Evolutionary conservation across 2,888 invertebrate species (phyloP).

Genomic region (Amphipoea lucens): DNA sequence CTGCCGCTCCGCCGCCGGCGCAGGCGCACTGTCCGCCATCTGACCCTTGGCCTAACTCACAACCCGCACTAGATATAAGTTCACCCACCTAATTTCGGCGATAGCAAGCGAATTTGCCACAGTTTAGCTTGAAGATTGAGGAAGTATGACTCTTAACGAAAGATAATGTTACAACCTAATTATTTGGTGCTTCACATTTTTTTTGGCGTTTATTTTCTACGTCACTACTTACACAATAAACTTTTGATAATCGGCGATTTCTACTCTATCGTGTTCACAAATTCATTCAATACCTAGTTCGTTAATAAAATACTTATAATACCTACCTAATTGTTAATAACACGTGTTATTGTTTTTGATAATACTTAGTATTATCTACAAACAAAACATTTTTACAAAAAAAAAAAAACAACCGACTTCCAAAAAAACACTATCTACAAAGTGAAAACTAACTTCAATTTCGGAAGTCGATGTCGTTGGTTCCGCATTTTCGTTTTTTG

Average conservation of each 20-base stretch:
- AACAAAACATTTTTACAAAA: not conserved
- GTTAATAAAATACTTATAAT: not conserved
- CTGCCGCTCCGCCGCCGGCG: slow-evolving; percentile 73
- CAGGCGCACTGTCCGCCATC: slow-evolving; percentile 79
- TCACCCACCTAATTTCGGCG: slow-evolving; percentile 88
- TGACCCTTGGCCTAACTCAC: slow-evolving; percentile 84
- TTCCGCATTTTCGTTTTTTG: no score
- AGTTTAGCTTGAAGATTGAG: slow-evolving; percentile 75
- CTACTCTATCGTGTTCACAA: not conserved
- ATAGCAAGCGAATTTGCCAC: slow-evolving; percentile 81
- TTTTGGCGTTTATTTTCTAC: slow-evolving; percentile 8
- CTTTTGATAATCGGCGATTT: slow-evolving; percentile 13
- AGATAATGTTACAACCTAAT: slow-evolving; percentile 66
- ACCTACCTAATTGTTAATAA: not conserved
- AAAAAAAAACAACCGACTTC: no score
- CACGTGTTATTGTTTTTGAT: not conserved
- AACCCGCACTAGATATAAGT: slow-evolving; percentile 86
- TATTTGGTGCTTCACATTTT: slow-evolving; percentile 19
- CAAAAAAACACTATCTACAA: no score
- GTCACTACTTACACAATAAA: slow-evolving; percentile 10
- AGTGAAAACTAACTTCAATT: no score
- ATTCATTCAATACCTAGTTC: not conserved
- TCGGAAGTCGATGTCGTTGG: no score
- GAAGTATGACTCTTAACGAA: slow-evolving; percentile 72
- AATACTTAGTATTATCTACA: not conserved